phyloP scores from a whole-genome alignment of 2,797 vertebrate genomes.

The Austrolebias charrua region DNA sequence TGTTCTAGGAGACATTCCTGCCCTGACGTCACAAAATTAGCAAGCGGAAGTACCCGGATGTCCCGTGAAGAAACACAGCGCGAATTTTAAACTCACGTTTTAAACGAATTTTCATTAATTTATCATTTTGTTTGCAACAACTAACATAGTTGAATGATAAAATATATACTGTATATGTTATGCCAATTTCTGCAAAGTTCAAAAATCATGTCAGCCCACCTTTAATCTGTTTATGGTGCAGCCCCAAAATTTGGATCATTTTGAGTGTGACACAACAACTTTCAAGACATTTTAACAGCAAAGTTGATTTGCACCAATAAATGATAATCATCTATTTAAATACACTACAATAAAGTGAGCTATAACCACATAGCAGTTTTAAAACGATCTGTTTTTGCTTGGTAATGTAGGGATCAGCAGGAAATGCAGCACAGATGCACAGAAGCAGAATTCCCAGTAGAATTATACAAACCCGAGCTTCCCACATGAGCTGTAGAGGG shows the following conservation, averaged over 20 bases:
- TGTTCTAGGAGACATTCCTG: too few species aligned
- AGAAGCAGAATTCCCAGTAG: constrained; percentile 53
- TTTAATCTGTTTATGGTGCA: background rate
- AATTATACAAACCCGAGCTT: constrained; percentile 58
- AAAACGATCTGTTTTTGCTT: constrained; percentile 24
- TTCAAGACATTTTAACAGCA: background rate
- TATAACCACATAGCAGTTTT: constrained; percentile 21
- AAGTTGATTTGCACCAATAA: too few species aligned
- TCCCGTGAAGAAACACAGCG: too few species aligned
- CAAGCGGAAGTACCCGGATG: too few species aligned
- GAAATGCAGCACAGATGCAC: constrained; percentile 24
- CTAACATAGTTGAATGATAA: too few species aligned
- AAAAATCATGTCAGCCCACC: too few species aligned
- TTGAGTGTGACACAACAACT: background rate
- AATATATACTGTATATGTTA: too few species aligned
- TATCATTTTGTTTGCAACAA: too few species aligned
- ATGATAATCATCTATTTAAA: background rate
- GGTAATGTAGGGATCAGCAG: constrained; percentile 34
- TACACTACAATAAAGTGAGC: constrained; percentile 1
- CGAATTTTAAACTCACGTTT: too few species aligned
- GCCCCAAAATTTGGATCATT: background rate
- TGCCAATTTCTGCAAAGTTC: too few species aligned
- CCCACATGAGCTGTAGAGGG: constrained; percentile 63
- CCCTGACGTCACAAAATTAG: too few species aligned
- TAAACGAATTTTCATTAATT: too few species aligned